Base-by-base conservation (phyloP, 1,140 invertebrate genomes). In the Drosophila pachea region DNA sequence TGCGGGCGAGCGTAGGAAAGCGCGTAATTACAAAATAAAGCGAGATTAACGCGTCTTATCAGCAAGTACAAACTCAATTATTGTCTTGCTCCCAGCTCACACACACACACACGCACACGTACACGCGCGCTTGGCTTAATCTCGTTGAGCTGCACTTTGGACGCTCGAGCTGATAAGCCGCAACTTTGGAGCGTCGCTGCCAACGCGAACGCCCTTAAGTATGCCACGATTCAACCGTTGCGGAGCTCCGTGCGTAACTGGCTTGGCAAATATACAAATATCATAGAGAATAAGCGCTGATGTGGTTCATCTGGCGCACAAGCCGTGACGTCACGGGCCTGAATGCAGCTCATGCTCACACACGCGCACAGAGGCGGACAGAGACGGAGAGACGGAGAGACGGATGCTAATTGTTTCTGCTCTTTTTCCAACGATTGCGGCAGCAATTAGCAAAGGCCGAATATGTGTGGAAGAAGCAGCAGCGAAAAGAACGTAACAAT, bases 1-100 rank as follows among this genome's bases (percentile, higher is more conserved):
- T 55, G 7, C 35, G 14, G 14, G 9, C 54, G 4, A 47, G 16
- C 53, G 62, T 65, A 32, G 61, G 12, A 54, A 63, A 9, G 38
- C 38, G 56, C 32, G 67, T 55, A 69, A 69, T 69, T 69, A 69
- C 67, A 69, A 69, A 69, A 69, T 64, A 56, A 36, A 63, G 50
- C 11, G 52, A 60, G 60, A 56, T 69, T 69, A 64, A 69, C 6
- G 9, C 29, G 32, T 7, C 59, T 68, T 69, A 69, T 69, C 67
- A 42, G n/a, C 22, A 43, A 62, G 32, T 48, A 53, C 56, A 67
- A 67, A 60, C 49, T 52, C 48, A 52, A 55, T 35, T 55, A 47
- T 67, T 67, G 56, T 61, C 65, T 67, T 61, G 66, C 49, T 48
- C 50, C 36, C 55, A 49, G 33, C 29, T 31, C 38, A 2, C 14